Conservation (phyloP, 2,888 invertebrate species). For the Rotaria socialis region DNA sequence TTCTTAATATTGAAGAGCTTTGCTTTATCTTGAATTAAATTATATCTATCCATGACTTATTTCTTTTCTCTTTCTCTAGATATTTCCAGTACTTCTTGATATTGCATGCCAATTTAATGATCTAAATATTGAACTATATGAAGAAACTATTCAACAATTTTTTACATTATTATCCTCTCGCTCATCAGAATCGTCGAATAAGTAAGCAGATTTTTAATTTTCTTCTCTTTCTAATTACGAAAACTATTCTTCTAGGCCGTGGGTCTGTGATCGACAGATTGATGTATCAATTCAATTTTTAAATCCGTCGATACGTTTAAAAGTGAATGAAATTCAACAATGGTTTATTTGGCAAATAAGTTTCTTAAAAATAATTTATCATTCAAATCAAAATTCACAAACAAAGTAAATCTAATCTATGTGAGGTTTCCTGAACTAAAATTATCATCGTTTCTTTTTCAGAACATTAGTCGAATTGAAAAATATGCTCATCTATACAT, state of each 20-base stretch:
- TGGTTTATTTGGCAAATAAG: neutral
- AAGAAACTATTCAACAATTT: constrained; percentile 10
- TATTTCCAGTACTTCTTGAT: neutral
- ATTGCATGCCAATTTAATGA: neutral
- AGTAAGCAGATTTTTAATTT: neutral
- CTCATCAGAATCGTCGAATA: neutral
- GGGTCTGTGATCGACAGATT: neutral
- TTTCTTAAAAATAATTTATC: neutral
- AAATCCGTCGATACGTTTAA: neutral
- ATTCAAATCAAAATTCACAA: neutral
- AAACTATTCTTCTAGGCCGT: neutral
- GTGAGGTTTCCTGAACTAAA: too few relatives aligned
- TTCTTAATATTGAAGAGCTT: too few relatives aligned
- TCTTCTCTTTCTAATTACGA: neutral
- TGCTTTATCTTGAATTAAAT: too few relatives aligned
- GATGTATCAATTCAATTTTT: neutral
- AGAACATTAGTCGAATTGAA: neutral
- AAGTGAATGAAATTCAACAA: neutral
- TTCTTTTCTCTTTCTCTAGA: neutral
- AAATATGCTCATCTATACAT: neutral
- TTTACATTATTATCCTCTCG: neutral
- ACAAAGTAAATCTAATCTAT: neutral
- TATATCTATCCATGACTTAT: too few relatives aligned
- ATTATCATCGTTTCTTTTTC: too few relatives aligned
- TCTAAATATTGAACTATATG: neutral